A percentile compares a stretch with the other conserved stretches of the same genome.
These are phyloP conservation scores for Gulo gulo DNA, from an alignment of 2,113 vertebrate genomes.

Conservation along the genomic window DNA sequence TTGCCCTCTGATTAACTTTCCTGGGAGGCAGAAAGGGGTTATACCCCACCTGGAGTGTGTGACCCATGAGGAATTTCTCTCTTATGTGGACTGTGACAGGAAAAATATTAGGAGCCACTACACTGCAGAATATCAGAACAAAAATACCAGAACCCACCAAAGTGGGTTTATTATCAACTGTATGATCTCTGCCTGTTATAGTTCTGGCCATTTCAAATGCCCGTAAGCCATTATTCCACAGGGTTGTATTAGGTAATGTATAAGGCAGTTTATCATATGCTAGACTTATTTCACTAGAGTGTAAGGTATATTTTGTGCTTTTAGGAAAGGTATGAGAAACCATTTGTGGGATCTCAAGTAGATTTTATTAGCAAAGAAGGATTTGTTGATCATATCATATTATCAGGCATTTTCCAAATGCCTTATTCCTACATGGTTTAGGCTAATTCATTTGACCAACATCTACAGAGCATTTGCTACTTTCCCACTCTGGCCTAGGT, in stretches of 20 bases:
- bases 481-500: neutral
- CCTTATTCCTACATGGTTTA: neutral
- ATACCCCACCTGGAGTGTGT: neutral
- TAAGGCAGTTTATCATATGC: neutral
- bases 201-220: constrained; percentile 37
- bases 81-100: neutral
- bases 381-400: neutral
- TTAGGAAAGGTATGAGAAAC: constrained; percentile 30
- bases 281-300: neutral
- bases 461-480: neutral
- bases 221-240: neutral
- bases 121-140: neutral
- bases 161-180: neutral
- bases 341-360: neutral
- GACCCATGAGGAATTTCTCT: neutral
- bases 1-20: neutral
- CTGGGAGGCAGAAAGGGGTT: neutral
- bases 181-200: neutral
- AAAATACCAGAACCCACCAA: neutral
- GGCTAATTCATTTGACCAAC: neutral
- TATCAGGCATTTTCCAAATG: neutral
- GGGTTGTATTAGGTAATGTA: constrained; percentile 25
- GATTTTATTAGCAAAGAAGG: neutral
- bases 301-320: neutral
- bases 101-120: neutral